Base-by-base conservation (phyloP, 1,140 invertebrate species). In the Habropoda laboriosa region DNA sequence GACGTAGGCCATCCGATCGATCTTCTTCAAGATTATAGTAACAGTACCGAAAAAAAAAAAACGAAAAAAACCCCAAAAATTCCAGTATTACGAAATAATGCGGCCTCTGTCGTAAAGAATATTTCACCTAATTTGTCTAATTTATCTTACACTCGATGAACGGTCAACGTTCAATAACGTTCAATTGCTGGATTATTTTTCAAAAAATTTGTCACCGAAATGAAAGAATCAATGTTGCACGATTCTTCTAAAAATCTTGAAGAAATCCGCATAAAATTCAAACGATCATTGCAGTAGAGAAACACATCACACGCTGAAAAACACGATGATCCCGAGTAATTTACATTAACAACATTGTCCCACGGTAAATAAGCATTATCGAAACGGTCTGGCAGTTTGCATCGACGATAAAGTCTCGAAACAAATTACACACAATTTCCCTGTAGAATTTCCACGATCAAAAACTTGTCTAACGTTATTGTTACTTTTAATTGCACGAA, bases 311-410 rank as follows among this genome's bases (percentile, higher is more conserved):
- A 49, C 27, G 5, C 42, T 27, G 27, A 2, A 7, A 38, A 24
- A 24, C 40, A 38, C 18, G 3, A 24, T 38, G 18, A 13, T 53
- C 51, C 1, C 0, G 38, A 21, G 47, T 49, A 40, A 53, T 38
- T 32, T 64, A 64, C 30, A 49, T 64, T 12, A 51, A 70, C 4
- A n/a, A 71, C 10, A 35, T n/a, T 18, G 21, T 45, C 24, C 1
- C 7, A 60, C 40, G 53, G 60, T 32, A 70, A 77, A 60, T 60
- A 70, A 24, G 75, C 66, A 77, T 77, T 77, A 60, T 18, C 10
- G 27, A 13, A 60, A 63, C 12, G 12, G 13, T 40, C 12, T 40
- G 57, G 21, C 32, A n/a, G 57, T 60, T n/a, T n/a, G 30, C 18
- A 35, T 35, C 57, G n/a, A 12, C 55, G 30, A 32, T 30, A 21